Evolutionary conservation across 2,797 vertebrate species (phyloP).

Genomic region (Bovichtus variegatus): DNA sequence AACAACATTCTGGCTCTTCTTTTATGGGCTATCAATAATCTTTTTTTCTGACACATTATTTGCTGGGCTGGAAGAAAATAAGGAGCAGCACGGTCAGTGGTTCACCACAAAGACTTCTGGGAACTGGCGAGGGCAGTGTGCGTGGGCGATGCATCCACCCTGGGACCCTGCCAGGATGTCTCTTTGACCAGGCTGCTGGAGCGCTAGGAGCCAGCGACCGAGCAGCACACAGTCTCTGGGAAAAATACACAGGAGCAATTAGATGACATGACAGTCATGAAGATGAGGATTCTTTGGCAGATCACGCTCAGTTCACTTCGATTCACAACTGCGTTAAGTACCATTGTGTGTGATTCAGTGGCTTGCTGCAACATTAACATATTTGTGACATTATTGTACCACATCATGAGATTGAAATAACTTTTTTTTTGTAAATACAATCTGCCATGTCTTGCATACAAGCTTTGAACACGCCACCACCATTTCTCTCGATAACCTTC

Average conservation of each 20-base stretch:
- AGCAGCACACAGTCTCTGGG: constrained; percentile 77
- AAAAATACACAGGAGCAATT: constrained; percentile 82
- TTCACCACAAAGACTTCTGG: constrained; percentile 83
- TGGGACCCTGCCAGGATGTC: constrained; percentile 83
- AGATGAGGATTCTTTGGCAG: constrained; percentile 78
- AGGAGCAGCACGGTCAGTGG: constrained; percentile 87
- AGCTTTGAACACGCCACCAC: not conserved
- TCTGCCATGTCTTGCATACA: constrained; percentile 6
- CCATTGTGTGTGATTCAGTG: constrained; percentile 31
- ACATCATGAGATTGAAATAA: constrained; percentile 27
- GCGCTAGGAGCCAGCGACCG: constrained; percentile 79
- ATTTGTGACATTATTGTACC: constrained; percentile 17
- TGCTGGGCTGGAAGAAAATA: constrained; percentile 82
- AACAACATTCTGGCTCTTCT: constrained; percentile 80
- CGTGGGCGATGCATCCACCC: constrained; percentile 79
- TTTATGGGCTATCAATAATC: constrained; percentile 84
- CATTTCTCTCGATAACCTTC: constrained; percentile 27
- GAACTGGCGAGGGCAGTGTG: constrained; percentile 78
- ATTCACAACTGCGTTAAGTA: constrained; percentile 18
- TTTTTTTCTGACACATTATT: constrained; percentile 84
- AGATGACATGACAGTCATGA: constrained; percentile 84
- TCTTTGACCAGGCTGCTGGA: constrained; percentile 84
- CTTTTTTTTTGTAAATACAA: constrained; percentile 19
- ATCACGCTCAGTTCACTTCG: constrained; percentile 45
- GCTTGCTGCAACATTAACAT: constrained; percentile 20